Conservation (phyloP, 1,140 invertebrate genomes). For the Tribolium castaneum region DNA sequence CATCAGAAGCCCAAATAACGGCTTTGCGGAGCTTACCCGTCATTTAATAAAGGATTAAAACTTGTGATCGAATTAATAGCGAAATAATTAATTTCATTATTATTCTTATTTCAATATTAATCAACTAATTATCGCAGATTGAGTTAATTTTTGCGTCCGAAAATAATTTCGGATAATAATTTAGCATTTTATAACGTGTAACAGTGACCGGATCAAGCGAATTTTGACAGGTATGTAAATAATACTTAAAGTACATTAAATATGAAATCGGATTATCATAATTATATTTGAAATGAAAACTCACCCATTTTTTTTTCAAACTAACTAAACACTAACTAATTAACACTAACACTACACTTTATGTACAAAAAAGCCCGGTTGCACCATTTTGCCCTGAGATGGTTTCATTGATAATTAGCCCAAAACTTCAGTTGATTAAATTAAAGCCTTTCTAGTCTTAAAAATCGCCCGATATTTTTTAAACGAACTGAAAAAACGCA, state of each 20-base stretch:
- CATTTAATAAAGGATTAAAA: too few relatives aligned
- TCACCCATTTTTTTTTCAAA: neutral
- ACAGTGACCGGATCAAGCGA: neutral
- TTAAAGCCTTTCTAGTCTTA: conserved; percentile 26
- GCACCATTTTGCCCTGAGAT: conserved; percentile 53
- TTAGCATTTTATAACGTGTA: neutral
- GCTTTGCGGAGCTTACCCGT: too few relatives aligned
- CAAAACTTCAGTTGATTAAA: neutral
- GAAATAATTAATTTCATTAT: too few relatives aligned
- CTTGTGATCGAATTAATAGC: too few relatives aligned
- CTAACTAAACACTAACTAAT: neutral
- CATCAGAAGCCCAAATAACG: too few relatives aligned
- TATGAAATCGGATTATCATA: neutral
- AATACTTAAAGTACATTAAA: neutral
- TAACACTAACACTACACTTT: conserved; percentile 15
- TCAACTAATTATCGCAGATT: neutral
- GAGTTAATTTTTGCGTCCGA: neutral
- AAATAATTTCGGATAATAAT: neutral
- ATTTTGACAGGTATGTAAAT: neutral
- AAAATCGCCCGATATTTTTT: conserved; percentile 1
- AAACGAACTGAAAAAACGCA: neutral
- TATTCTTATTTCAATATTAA: too few relatives aligned
- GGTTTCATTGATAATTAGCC: conserved; percentile 38
- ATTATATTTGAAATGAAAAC: neutral
- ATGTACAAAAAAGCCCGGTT: conserved; percentile 45